Evolutionary conservation across 2,888 invertebrate species (phyloP).

Genomic region (Cryptosula pallasiana): DNA sequence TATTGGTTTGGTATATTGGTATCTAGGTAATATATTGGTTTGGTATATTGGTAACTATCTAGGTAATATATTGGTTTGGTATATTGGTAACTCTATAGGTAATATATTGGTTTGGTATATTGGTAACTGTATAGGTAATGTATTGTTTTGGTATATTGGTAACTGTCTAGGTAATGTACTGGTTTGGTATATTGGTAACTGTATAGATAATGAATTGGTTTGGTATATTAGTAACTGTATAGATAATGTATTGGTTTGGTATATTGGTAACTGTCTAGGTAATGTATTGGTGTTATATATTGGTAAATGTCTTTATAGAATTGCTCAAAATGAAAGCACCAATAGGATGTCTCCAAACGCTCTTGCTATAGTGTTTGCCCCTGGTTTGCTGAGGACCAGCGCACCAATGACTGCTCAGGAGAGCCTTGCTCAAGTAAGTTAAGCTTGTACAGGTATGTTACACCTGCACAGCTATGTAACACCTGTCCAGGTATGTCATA

Average conservation of each 20-base stretch:
- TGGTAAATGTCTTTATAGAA: conserved; percentile 55
- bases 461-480: background rate
- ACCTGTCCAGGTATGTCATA: background rate
- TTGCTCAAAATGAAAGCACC: conserved; percentile 76
- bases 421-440: conserved; percentile 75
- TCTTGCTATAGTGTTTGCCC: conserved; percentile 88
- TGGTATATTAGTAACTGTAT: no score
- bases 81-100: no score
- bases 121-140: no score
- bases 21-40: no score
- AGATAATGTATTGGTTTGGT: background rate
- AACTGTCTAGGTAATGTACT: no score
- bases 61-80: no score
- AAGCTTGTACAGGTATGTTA: background rate
- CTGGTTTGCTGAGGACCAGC: conserved; percentile 83
- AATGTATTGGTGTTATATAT: background rate
- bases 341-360: conserved; percentile 89
- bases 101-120: no score
- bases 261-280: background rate
- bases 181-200: no score
- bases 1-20: background rate
- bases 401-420: conserved; percentile 83
- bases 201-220: no score
- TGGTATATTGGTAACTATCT: no score
- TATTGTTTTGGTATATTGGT: no score